Percentiles rank a stretch among this genome's conserved stretches.
These are phyloP conservation scores for Tachypleus tridentatus DNA, from an alignment of 1,140 invertebrate genomes.

Conservation along the genomic window DNA sequence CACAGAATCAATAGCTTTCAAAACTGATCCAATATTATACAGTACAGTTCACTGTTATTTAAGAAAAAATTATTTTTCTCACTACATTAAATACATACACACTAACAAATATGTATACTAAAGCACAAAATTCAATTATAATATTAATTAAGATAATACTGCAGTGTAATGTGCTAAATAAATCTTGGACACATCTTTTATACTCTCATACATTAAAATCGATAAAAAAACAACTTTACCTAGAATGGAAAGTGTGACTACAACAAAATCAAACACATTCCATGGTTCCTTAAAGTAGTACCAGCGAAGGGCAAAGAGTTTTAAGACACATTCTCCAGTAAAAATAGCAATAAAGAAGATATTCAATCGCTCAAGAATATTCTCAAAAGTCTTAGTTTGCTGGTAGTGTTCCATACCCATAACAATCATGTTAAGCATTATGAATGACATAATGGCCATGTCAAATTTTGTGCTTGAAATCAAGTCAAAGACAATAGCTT, in stretches of 20 bases:
- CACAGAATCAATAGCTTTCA: too few relatives aligned
- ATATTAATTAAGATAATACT: too few relatives aligned
- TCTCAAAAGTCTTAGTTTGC: conserved; percentile 65
- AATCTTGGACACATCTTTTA: too few relatives aligned
- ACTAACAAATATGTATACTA: too few relatives aligned
- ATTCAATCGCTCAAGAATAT: conserved; percentile 79
- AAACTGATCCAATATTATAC: too few relatives aligned
- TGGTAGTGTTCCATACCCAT: conserved; percentile 97
- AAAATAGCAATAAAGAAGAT: conserved; percentile 98
- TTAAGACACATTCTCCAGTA: conserved; percentile 91
- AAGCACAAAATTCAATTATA: too few relatives aligned
- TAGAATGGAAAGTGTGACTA: conserved; percentile 95
- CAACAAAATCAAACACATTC: conserved; percentile 99
- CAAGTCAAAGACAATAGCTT: conserved; percentile 92
- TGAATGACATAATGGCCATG: conserved; percentile 98
- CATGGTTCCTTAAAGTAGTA: conserved; percentile 98
- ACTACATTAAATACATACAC: too few relatives aligned
- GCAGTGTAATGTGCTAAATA: too few relatives aligned
- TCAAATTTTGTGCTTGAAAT: conserved; percentile 98
- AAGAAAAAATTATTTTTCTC: too few relatives aligned
- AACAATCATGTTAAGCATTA: conserved; percentile 95
- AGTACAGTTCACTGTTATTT: too few relatives aligned
- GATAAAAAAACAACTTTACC: conserved; percentile 46
- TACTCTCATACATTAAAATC: background rate
- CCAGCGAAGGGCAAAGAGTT: conserved; percentile 90